A percentile compares a stretch with the other conserved stretches of the same genome.
These are phyloP conservation scores for Drosophila meridionalis DNA, from an alignment of 2,888 invertebrate species.

Conservation along the genomic window DNA sequence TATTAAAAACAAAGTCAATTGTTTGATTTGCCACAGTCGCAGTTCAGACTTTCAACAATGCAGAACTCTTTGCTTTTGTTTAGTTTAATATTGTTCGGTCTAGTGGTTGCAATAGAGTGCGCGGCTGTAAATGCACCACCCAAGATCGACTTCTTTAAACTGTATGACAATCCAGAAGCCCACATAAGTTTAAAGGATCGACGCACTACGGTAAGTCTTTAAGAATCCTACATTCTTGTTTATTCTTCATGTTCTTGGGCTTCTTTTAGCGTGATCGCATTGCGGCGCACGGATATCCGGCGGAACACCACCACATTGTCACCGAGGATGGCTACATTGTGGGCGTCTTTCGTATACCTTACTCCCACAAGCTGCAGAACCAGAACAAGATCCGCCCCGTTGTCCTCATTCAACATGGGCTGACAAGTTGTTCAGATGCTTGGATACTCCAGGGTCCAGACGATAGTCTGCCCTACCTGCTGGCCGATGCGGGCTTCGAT, in stretches of 20 bases:
- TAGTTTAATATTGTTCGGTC: neutral
- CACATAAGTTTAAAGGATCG: slow-evolving; percentile 40
- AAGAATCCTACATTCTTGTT: too few species aligned
- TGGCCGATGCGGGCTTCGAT: slow-evolving; percentile 82
- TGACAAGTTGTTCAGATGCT: slow-evolving; percentile 75
- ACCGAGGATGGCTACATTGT: slow-evolving; percentile 80
- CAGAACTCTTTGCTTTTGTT: slow-evolving; percentile 1
- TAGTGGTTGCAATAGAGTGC: neutral
- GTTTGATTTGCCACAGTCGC: slow-evolving; percentile 17
- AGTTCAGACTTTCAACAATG: slow-evolving; percentile 19
- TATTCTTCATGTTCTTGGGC: neutral
- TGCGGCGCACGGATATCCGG: slow-evolving; percentile 86
- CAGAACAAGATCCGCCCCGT: slow-evolving; percentile 62
- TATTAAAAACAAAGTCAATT: slow-evolving; percentile 14
- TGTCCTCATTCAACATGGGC: slow-evolving; percentile 86
- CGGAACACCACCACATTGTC: slow-evolving; percentile 87
- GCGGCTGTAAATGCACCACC: slow-evolving; percentile 31
- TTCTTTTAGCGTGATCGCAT: slow-evolving; percentile 68
- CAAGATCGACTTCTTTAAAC: slow-evolving; percentile 59
- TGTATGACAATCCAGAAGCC: slow-evolving; percentile 63
- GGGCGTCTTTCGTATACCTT: slow-evolving; percentile 78
- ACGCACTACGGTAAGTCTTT: slow-evolving; percentile 55
- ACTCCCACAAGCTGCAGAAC: slow-evolving; percentile 68
- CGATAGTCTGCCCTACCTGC: slow-evolving; percentile 68
- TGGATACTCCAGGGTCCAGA: slow-evolving; percentile 78